Percentiles rank a stretch among this genome's conserved stretches.
Conservation (phyloP, 2,113 vertebrate species). For the Uria lomvia region DNA sequence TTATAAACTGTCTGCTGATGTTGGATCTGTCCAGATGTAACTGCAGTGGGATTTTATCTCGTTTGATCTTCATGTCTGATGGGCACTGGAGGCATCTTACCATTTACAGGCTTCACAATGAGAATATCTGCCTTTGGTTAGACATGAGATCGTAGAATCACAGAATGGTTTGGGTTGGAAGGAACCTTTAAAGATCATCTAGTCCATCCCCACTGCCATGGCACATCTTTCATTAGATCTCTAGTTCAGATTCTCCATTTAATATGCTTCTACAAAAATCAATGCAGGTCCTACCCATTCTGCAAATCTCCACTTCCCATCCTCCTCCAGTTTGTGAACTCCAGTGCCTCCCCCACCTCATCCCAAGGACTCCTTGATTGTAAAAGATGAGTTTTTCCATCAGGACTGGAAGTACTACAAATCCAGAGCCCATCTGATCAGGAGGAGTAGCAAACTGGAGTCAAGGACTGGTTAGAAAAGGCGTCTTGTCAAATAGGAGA, state of each 20-base stretch:
- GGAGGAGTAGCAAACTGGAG: background rate
- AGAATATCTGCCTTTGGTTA: background rate
- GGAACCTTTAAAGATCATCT: background rate
- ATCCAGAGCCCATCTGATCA: background rate
- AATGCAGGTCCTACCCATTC: background rate
- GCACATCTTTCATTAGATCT: background rate
- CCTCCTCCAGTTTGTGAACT: background rate
- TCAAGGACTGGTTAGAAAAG: background rate
- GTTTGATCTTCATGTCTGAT: background rate
- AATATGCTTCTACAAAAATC: background rate
- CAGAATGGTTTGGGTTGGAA: background rate
- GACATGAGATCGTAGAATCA: background rate
- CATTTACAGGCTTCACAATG: background rate
- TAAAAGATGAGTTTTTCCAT: background rate
- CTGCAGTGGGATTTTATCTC: background rate
- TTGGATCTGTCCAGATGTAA: background rate
- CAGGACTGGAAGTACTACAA: background rate
- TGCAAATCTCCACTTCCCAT: background rate
- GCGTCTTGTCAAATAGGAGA: background rate
- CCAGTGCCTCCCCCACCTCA: background rate
- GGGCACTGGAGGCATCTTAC: background rate
- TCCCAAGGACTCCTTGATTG: background rate
- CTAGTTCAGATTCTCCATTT: background rate
- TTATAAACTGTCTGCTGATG: background rate
- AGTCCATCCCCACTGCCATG: rapidly evolving